These are phyloP conservation scores for Haliaeetus leucogaster DNA, from an alignment of 2,113 vertebrate species.

Conservation along the genomic window DNA sequence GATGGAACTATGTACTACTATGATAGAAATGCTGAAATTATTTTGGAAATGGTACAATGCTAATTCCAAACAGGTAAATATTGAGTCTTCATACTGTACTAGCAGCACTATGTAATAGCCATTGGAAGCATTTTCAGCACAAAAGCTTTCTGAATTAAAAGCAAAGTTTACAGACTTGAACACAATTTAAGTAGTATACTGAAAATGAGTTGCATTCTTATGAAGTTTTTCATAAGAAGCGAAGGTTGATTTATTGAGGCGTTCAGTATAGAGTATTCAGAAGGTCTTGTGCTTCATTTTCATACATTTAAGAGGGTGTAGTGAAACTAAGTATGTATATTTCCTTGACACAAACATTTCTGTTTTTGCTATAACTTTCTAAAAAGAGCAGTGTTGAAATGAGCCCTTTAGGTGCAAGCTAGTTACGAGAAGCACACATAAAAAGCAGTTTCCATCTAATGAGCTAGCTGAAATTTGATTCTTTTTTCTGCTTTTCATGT, in stretches of 20 bases:
- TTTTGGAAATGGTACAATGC: not conserved
- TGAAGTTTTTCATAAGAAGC: not conserved
- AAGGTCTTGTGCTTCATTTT: not conserved
- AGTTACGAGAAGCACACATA: not conserved
- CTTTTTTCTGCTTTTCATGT: not conserved
- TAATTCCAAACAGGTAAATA: not conserved
- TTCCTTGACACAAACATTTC: not conserved
- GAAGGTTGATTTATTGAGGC: not conserved
- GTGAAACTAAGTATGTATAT: not conserved
- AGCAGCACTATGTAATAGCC: not conserved
- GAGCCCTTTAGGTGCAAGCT: not conserved
- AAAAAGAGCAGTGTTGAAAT: not conserved
- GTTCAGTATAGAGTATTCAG: not conserved
- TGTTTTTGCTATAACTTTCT: not conserved
- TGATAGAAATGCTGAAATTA: not conserved
- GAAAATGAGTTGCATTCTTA: not conserved
- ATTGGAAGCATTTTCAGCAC: not conserved
- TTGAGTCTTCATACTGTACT: not conserved
- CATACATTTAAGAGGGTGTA: not conserved
- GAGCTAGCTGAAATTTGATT: not conserved
- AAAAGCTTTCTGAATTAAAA: not conserved
- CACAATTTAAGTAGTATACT: not conserved
- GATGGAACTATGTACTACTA: not conserved
- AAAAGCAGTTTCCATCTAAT: not conserved
- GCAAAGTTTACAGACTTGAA: not conserved